Evolutionary conservation across 1,140 invertebrate genomes (phyloP).

Genomic region (Heterodera carotae): DNA sequence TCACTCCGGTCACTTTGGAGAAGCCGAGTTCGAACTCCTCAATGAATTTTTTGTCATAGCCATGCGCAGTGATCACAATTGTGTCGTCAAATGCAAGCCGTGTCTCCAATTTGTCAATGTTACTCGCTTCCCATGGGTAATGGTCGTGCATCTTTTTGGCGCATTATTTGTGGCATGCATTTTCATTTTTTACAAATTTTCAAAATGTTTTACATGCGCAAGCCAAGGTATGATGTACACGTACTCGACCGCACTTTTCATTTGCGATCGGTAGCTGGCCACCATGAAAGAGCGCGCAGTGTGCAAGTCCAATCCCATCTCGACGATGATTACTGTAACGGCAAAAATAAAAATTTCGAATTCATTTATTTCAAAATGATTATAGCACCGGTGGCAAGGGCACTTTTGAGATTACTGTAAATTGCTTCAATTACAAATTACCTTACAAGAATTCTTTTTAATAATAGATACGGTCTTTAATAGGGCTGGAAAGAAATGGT

Average conservation of each 20-base stretch:
- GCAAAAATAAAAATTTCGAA: too few relatives aligned
- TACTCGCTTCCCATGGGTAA: conserved; percentile 64
- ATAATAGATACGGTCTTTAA: too few relatives aligned
- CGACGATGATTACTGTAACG: conserved; percentile 49
- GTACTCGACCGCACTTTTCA: conserved; percentile 56
- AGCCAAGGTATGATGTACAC: conserved; percentile 64
- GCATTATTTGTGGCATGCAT: neutral
- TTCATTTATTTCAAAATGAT: too few relatives aligned
- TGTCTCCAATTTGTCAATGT: conserved; percentile 62
- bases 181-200: conserved; percentile 10
- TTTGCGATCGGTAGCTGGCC: conserved; percentile 50
- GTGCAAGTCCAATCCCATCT: conserved; percentile 63
- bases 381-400: neutral
- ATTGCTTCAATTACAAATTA: too few relatives aligned
- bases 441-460: too few relatives aligned
- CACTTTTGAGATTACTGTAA: neutral
- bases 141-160: conserved; percentile 58
- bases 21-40: conserved; percentile 62
- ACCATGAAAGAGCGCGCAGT: conserved; percentile 58
- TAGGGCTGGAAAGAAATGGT: too few relatives aligned
- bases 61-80: conserved; percentile 63
- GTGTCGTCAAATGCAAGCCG: conserved; percentile 59
- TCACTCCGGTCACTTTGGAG: conserved; percentile 59
- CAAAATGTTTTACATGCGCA: conserved; percentile 62
- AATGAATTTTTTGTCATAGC: conserved; percentile 65